Conservation (phyloP, 1,140 invertebrate species). For the Psix sp. region DNA sequence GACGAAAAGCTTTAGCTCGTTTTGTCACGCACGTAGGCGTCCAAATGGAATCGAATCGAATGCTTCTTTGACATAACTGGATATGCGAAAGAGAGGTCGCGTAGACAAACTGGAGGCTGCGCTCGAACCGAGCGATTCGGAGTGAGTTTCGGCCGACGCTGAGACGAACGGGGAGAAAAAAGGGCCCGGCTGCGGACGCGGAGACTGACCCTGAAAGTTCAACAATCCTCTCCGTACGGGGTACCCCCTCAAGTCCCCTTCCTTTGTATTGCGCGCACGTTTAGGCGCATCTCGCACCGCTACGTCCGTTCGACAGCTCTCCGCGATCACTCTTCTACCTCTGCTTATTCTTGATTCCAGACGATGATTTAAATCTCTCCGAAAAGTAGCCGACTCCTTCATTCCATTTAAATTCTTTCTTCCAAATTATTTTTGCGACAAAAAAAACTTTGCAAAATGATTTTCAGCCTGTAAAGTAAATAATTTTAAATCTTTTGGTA, state of each 20-base stretch:
- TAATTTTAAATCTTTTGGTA: too few relatives aligned
- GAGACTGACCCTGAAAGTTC: slow-evolving; percentile 50
- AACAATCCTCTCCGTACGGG: slow-evolving; percentile 32
- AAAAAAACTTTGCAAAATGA: too few relatives aligned
- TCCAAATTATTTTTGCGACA: too few relatives aligned
- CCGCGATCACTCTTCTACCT: too few relatives aligned
- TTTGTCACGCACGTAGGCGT: slow-evolving; percentile 2
- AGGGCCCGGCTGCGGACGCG: slow-evolving; percentile 21
- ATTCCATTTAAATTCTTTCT: too few relatives aligned
- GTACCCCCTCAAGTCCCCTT: slow-evolving; percentile 13
- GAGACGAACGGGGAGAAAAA: slow-evolving; percentile 18
- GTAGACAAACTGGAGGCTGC: slow-evolving; percentile 18
- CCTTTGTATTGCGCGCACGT: slow-evolving; percentile 25
- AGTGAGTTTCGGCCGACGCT: slow-evolving; percentile 34
- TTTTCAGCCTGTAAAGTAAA: too few relatives aligned
- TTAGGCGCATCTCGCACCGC: slow-evolving; percentile 33
- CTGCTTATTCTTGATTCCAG: too few relatives aligned
- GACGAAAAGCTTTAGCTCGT: slow-evolving; percentile 11
- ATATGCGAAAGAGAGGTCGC: slow-evolving; percentile 6
- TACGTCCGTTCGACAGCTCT: slow-evolving; percentile 44
- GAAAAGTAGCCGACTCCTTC: too few relatives aligned
- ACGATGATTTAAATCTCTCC: too few relatives aligned
- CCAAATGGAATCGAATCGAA: slow-evolving; percentile 15
- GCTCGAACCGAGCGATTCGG: background rate
- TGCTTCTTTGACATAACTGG: slow-evolving; percentile 25